Conservation (phyloP, 2,888 invertebrate species). For the Athalia circularis region DNA sequence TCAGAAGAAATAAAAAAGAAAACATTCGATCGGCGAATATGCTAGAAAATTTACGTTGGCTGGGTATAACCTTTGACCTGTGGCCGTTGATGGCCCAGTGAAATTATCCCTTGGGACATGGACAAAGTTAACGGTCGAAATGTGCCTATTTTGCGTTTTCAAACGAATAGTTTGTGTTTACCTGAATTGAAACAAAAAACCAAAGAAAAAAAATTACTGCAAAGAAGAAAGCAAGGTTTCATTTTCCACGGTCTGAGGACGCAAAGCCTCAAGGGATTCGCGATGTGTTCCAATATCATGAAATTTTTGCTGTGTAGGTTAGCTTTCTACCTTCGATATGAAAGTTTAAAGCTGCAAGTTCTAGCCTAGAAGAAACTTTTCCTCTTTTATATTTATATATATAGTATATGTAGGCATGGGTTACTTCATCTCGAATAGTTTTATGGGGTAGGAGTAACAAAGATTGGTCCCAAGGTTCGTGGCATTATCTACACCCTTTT, state of each 20-base stretch:
- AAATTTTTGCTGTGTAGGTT: slow-evolving; percentile 22
- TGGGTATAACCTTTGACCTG: background rate
- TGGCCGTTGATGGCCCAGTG: background rate
- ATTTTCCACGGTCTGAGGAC: slow-evolving; percentile 14
- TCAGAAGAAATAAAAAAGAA: background rate
- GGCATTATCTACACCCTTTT: slow-evolving; percentile 40
- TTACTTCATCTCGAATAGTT: slow-evolving; percentile 43
- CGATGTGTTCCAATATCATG: slow-evolving; percentile 25
- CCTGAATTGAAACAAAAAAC: no score
- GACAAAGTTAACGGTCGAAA: slow-evolving; percentile 9
- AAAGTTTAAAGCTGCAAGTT: slow-evolving; percentile 24
- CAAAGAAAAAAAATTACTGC: background rate
- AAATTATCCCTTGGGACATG: slow-evolving; percentile 31
- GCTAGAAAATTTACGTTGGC: background rate
- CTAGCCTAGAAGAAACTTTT: slow-evolving; percentile 34
- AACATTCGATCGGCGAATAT: background rate
- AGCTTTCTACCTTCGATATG: slow-evolving; percentile 2
- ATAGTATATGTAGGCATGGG: background rate
- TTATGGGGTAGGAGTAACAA: slow-evolving; percentile 37
- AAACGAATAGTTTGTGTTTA: background rate
- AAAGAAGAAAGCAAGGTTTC: slow-evolving; percentile 33
- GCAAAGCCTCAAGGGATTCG: slow-evolving; percentile 34
- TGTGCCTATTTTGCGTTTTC: background rate
- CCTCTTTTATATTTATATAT: background rate
- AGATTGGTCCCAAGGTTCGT: slow-evolving; percentile 39